These are phyloP conservation scores for Steinernema khuongi DNA, from an alignment of 1,140 invertebrate genomes.

Conservation along the genomic window DNA sequence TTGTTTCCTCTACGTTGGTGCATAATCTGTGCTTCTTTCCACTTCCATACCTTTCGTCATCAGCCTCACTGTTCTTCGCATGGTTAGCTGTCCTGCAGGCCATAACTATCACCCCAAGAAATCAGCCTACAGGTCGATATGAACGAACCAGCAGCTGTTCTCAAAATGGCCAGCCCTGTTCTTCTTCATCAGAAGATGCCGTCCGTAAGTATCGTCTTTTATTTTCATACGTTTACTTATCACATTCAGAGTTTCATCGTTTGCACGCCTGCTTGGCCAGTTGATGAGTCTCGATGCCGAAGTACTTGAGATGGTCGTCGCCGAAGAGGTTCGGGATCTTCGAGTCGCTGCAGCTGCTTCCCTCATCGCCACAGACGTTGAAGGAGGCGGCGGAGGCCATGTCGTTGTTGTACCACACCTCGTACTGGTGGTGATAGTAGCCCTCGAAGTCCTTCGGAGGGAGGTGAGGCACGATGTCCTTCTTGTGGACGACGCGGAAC, in stretches of 20 bases:
- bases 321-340: not conserved
- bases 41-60: too few relatives aligned
- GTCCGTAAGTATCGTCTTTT: too few relatives aligned
- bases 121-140: too few relatives aligned
- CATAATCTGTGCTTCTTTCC: too few relatives aligned
- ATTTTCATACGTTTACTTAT: not conserved
- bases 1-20: too few relatives aligned
- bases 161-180: too few relatives aligned
- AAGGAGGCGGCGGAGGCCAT: conserved; percentile 26
- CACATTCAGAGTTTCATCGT: not conserved
- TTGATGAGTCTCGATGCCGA: not conserved
- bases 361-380: not conserved
- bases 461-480: conserved; percentile 43
- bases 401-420: conserved; percentile 46
- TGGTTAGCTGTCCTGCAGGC: too few relatives aligned
- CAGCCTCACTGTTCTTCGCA: too few relatives aligned
- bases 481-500: conserved; percentile 40
- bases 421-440: conserved; percentile 43
- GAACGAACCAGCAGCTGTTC: too few relatives aligned
- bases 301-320: not conserved
- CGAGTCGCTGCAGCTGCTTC: not conserved
- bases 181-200: too few relatives aligned
- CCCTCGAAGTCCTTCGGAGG: conserved; percentile 43
- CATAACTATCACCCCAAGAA: too few relatives aligned
- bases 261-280: not conserved